phyloP scores from a whole-genome alignment of 1,140 invertebrate species.

The Mamestra configurata region DNA sequence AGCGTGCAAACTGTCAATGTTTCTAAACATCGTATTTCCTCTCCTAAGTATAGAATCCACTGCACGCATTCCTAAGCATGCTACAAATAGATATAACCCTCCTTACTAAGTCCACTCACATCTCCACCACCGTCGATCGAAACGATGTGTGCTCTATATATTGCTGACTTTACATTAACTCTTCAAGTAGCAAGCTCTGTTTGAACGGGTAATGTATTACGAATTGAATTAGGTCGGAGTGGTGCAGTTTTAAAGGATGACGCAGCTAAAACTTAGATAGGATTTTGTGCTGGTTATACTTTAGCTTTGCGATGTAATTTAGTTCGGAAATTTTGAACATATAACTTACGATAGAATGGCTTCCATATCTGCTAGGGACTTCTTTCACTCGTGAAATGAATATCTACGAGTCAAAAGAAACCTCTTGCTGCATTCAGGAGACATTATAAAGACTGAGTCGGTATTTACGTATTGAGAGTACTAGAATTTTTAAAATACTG shows the following conservation, averaged over 20 bases:
- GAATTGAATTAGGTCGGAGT: background rate
- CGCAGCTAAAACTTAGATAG: constrained; percentile 30
- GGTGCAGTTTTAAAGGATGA: constrained; percentile 22
- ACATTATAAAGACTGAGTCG: too few relatives aligned
- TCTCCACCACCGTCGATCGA: background rate
- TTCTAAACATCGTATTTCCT: constrained; percentile 42
- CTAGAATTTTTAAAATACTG: too few relatives aligned
- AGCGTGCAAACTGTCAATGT: constrained; percentile 41
- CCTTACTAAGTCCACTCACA: background rate
- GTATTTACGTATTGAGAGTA: too few relatives aligned
- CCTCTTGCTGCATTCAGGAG: too few relatives aligned
- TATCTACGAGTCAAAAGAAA: too few relatives aligned
- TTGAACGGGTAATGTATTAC: constrained; percentile 34
- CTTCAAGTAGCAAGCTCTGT: constrained; percentile 15
- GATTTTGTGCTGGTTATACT: background rate
- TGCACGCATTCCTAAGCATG: constrained; percentile 15
- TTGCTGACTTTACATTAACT: constrained; percentile 11
- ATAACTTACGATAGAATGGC: background rate
- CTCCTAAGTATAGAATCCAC: constrained; percentile 27
- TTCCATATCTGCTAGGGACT: too few relatives aligned
- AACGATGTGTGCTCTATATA: constrained; percentile 4
- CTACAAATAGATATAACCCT: constrained; percentile 26
- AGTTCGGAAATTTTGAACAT: background rate
- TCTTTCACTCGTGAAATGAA: too few relatives aligned
- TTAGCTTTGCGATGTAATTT: constrained; percentile 4